These are phyloP conservation scores for Serranus cabrilla DNA, from an alignment of 2,797 vertebrate species.

Conservation along the genomic window DNA sequence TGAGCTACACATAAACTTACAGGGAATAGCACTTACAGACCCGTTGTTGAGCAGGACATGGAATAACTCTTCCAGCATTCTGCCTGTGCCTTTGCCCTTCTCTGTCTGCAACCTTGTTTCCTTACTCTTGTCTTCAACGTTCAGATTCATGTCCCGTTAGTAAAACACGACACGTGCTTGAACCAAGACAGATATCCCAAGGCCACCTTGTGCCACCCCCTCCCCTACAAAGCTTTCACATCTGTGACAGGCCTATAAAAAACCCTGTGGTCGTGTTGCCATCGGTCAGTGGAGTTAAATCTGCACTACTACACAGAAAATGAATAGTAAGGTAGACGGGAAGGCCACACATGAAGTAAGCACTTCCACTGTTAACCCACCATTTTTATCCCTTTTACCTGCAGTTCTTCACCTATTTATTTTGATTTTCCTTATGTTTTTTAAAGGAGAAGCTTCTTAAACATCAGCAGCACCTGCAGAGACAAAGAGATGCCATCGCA, in stretches of 20 bases:
- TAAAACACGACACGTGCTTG: slow-evolving; percentile 44
- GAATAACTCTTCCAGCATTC: too few relatives aligned
- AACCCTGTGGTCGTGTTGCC: background rate
- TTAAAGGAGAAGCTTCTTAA: slow-evolving; percentile 66
- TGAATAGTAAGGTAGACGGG: slow-evolving; percentile 19
- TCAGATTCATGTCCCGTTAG: slow-evolving; percentile 21
- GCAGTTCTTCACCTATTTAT: background rate
- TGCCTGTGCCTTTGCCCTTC: slow-evolving; percentile 19
- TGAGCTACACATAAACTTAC: too few relatives aligned
- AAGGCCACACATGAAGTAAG: slow-evolving; percentile 66
- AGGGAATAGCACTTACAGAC: too few relatives aligned
- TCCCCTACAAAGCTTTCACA: slow-evolving; percentile 39
- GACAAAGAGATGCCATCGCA: slow-evolving; percentile 68
- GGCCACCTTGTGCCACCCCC: slow-evolving; percentile 11
- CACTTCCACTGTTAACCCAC: background rate
- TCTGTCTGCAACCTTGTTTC: background rate
- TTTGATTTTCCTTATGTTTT: slow-evolving; percentile 4
- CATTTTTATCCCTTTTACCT: background rate
- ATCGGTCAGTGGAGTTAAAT: slow-evolving; percentile 18
- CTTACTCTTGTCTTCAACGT: slow-evolving; percentile 33
- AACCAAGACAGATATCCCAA: slow-evolving; percentile 39
- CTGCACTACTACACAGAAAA: slow-evolving; percentile 4
- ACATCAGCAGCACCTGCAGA: slow-evolving; percentile 69
- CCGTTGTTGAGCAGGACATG: too few relatives aligned
- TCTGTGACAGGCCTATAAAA: slow-evolving; percentile 66